Percentiles rank a stretch among this genome's conserved stretches.
Evolutionary conservation across 2,113 vertebrate species (phyloP).

Genomic region (Pterocles orientalis): DNA sequence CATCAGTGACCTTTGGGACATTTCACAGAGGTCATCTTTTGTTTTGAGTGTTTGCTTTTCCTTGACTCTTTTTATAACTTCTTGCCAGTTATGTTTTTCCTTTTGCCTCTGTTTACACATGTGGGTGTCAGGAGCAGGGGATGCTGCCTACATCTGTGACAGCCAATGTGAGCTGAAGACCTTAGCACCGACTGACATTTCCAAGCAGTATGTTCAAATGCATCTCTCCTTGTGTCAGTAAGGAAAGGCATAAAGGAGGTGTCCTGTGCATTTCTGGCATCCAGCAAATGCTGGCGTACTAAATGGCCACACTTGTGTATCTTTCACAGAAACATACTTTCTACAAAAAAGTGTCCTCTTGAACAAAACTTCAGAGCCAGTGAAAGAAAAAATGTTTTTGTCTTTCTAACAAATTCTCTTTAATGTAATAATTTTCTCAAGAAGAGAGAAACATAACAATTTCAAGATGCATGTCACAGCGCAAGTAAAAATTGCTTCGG

Average conservation of each 20-base stretch:
- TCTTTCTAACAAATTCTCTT: not conserved
- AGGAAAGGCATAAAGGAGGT: not conserved
- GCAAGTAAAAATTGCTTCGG: not conserved
- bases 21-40: not conserved
- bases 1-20: not conserved
- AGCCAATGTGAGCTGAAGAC: rapidly evolving
- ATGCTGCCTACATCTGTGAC: rapidly evolving
- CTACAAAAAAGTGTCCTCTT: not conserved
- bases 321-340: not conserved
- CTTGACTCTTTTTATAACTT: not conserved
- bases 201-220: not conserved
- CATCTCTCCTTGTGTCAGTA: not conserved
- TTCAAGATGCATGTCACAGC: not conserved
- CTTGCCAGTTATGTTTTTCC: rapidly evolving
- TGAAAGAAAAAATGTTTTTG: not conserved
- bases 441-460: not conserved
- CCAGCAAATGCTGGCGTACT: not conserved
- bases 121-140: not conserved
- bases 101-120: not conserved
- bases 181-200: not conserved
- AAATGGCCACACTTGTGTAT: not conserved
- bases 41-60: not conserved
- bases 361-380: not conserved
- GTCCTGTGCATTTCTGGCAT: not conserved
- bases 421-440: not conserved